phyloP scores from a whole-genome alignment of 2,113 vertebrate genomes.

The Hiodon tergisus region DNA sequence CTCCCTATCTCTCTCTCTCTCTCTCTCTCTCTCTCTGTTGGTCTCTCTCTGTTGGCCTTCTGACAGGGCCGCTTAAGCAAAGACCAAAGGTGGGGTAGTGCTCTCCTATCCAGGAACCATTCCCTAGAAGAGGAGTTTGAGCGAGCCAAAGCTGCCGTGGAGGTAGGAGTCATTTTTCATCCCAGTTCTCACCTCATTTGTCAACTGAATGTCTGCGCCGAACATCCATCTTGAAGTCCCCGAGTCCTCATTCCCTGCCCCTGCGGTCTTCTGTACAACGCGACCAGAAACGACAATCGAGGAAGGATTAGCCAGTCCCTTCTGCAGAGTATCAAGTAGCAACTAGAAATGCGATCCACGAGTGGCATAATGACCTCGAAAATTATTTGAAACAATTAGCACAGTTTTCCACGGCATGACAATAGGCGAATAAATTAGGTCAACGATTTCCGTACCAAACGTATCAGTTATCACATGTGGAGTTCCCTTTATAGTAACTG shows the following conservation, averaged over 20 bases:
- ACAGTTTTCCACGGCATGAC: conserved; percentile 31
- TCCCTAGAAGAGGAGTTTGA: conserved; percentile 98
- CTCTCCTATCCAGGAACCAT: conserved; percentile 90
- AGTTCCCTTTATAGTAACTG: conserved; percentile 39
- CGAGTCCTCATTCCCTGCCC: too few relatives aligned
- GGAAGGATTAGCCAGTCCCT: not conserved
- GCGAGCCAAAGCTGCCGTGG: conserved; percentile 95
- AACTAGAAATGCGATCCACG: conserved; percentile 16
- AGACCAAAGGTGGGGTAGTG: conserved; percentile 80
- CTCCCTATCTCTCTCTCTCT: too few relatives aligned
- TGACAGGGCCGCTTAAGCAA: too few relatives aligned
- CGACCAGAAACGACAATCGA: not conserved
- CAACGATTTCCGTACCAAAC: conserved; percentile 31
- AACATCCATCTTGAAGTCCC: not conserved
- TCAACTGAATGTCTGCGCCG: too few relatives aligned
- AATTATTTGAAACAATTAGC: conserved; percentile 26
- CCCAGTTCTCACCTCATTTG: not conserved
- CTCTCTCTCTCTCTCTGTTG: too few relatives aligned
- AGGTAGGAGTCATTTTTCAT: conserved; percentile 64
- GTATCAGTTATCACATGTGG: conserved; percentile 40
- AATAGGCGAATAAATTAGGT: conserved; percentile 42
- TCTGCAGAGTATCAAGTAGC: conserved; percentile 30
- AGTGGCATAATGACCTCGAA: conserved; percentile 34
- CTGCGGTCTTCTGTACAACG: too few relatives aligned
- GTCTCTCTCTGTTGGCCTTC: too few relatives aligned